Conservation (phyloP, 2,888 invertebrate genomes). For the Epinotia nisella region DNA sequence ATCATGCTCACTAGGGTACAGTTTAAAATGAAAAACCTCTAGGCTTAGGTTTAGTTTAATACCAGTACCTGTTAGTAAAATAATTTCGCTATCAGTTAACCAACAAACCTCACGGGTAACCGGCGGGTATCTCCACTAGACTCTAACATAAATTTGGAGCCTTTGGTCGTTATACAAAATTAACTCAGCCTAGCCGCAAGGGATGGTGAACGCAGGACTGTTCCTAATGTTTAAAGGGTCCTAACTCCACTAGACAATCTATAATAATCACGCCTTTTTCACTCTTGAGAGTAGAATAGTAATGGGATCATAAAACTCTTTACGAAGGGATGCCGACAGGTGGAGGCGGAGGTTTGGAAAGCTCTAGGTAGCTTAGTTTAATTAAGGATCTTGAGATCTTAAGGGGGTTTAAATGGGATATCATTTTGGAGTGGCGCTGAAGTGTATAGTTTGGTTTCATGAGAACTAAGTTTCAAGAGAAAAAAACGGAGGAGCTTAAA, state of each 20-base stretch:
- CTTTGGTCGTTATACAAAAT: slow-evolving; percentile 44
- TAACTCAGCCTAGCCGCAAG: slow-evolving; percentile 41
- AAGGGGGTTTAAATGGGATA: slow-evolving; percentile 30
- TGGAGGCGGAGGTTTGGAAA: slow-evolving; percentile 29
- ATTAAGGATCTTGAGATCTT: slow-evolving; percentile 35
- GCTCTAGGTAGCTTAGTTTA: slow-evolving; percentile 39
- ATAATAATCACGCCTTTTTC: background rate
- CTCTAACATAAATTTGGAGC: slow-evolving; percentile 37
- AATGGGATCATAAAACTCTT: slow-evolving; percentile 42
- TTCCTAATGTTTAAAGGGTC: background rate
- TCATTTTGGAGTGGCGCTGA: slow-evolving; percentile 20
- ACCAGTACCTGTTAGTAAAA: background rate
- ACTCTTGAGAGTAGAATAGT: slow-evolving; percentile 8
- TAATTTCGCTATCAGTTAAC: background rate
- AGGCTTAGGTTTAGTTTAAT: background rate
- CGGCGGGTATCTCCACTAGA: slow-evolving; percentile 25
- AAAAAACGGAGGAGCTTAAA: background rate
- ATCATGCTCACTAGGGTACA: no score
- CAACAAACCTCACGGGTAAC: slow-evolving; percentile 9
- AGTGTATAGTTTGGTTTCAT: background rate
- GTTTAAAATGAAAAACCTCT: background rate
- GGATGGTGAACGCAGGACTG: slow-evolving; percentile 11
- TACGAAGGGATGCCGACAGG: slow-evolving; percentile 44
- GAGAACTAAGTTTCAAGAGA: background rate
- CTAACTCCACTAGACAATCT: background rate